Base-by-base conservation (phyloP, 2,797 vertebrate genomes). In the Falco peregrinus region DNA sequence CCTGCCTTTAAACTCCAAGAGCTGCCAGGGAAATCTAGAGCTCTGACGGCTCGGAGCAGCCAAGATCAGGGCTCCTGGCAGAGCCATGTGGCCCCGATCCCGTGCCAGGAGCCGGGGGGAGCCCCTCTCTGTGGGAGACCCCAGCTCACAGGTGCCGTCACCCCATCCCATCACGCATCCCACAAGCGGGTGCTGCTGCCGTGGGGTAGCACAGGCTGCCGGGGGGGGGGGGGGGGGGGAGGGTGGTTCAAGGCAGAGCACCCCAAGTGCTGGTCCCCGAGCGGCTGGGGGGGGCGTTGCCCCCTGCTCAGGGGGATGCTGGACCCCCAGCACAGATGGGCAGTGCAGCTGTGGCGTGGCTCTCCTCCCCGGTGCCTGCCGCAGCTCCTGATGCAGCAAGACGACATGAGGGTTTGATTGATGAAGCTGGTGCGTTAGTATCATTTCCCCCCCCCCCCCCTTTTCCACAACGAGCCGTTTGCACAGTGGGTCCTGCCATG, bases 381-480 rank as follows among this genome's bases (percentile, higher is more conserved):
- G 64, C 69, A 75, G 74, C 69, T 93, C 87, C 87, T 68, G 70
- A 70, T 87, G 87, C 84, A 93, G 70, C 47, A 29, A 56, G 57
- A 75, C 37, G 61, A 83, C 12, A 13, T 2, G 15, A 95, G 67
- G 25, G 7, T 74, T 93, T 97, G 96, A 95, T 97, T 97, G 96
- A 97, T 96, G 91, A 85, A 97, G 71, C 89, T 89, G 93, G 90
- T 95, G 86, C 80, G 76, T 96, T 86, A 95, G 70, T 54, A 82
- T 64, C 39, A 41, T 43, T 82, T 33, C 50, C 16, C 21, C 8
- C 59, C 57, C 77, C 77, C 37, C 37, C 37, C 37, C 76, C 53
- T 84, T 78, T 95, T 96, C 89, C 56, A 2, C 94, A 93, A 96
- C 3, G 61, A 97, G 84, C 65, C 21, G 17, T 93, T 97, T 94